phyloP scores from a whole-genome alignment of 2,888 invertebrate genomes.

The Urechis unicinctus region DNA sequence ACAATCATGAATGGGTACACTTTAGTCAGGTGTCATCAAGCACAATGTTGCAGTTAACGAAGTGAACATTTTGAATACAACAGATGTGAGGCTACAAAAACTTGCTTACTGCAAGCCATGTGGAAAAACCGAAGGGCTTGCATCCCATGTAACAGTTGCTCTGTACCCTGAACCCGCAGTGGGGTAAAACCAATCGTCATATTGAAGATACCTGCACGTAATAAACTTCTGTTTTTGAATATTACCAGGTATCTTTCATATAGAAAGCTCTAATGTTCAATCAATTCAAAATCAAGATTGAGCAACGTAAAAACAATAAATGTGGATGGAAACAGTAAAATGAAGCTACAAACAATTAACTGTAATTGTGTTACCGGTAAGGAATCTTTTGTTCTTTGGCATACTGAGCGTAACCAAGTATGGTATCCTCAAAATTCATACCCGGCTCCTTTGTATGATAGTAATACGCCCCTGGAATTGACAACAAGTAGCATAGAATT shows the following conservation, averaged over 20 bases:
- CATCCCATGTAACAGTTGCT: constrained; percentile 11
- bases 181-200: constrained; percentile 15
- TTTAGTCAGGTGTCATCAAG: too few species aligned
- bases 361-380: too few species aligned
- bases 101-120: constrained; percentile 11
- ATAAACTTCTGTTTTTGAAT: too few species aligned
- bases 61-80: too few species aligned
- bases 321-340: neutral
- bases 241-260: too few species aligned
- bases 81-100: too few species aligned
- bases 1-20: too few species aligned
- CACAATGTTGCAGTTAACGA: too few species aligned
- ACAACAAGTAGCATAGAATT: constrained; percentile 5
- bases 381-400: neutral
- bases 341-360: neutral
- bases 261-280: too few species aligned
- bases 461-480: constrained; percentile 10
- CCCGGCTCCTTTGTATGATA: constrained; percentile 9
- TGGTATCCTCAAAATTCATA: constrained; percentile 11
- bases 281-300: too few species aligned
- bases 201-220: constrained; percentile 10
- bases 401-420: constrained; percentile 4
- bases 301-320: too few species aligned
- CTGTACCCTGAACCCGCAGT: constrained; percentile 12
- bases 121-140: constrained; percentile 9